Evolutionary conservation across 1,140 invertebrate species (phyloP), one percentile per base, ranked within the genome.

Genomic region (Magallana angulata): DNA sequence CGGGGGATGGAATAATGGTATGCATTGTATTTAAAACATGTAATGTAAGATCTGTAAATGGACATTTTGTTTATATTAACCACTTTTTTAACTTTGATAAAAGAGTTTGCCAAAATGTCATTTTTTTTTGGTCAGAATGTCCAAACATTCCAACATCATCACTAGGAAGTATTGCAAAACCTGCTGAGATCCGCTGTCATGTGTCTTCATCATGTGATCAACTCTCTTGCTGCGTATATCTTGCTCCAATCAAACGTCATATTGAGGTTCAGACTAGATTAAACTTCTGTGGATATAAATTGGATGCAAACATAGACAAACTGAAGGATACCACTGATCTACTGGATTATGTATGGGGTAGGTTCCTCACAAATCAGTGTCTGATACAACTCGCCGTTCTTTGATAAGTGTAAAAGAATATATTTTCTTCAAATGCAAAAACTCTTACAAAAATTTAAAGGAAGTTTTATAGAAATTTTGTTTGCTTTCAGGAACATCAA

Each of bases 171-270:
- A 84, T 84, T 84, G 18, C 59, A 11, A 62, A 84, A 14, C 57
- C 57, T 24, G 7, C 81, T 60, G 57, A 84, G n/a, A 18, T 84
- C 82, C 57, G 57, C 8, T 84, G 82, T 59, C 82, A 62, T 4
- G 30, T 84, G 9, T 5, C 82, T 36, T 76, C 82, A 48, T 24
- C 71, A 24, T 89, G 88, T 87, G 86, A 86, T 24, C 36, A 57
- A 7, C 59, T 89, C n/a, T n/a, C 86, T n/a, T 89, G 88, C 64
- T 89, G 88, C 60, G 48, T 87, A 48, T 76, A 85, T 11, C 58
- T 84, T 5, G 83, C 36, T 12, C 84, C 60, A 36, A 68, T 89
- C 4, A 62, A 86, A 62, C 82, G 83, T 14, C 59, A 82, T 36
- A 14, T 89, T 18, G 57, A 82, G 9, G 18, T 62, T 7, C 7